These are phyloP conservation scores for Rhegmatorhina hoffmannsi DNA, from an alignment of 2,113 vertebrate species.

Conservation along the genomic window DNA sequence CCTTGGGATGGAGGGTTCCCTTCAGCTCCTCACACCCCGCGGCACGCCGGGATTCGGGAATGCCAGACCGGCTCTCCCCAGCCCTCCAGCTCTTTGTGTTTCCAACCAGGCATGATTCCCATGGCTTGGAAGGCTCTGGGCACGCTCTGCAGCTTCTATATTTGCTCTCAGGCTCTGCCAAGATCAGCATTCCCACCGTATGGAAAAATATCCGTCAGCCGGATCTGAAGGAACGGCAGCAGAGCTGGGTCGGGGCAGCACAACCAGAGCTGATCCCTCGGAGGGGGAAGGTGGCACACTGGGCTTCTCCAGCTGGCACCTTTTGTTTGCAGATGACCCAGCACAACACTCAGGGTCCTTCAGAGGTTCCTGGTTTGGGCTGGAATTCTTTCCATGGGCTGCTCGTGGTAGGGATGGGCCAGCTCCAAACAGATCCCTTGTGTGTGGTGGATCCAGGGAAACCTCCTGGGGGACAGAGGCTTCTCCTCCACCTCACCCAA, in stretches of 20 bases:
- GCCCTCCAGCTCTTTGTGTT: conserved; percentile 14
- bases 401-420: neutral
- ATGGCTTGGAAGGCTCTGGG: conserved; percentile 55
- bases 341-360: neutral
- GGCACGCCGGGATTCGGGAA: neutral
- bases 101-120: conserved; percentile 46
- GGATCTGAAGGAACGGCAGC: conserved; percentile 56
- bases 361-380: neutral
- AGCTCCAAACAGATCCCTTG: neutral
- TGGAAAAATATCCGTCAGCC: conserved; percentile 61
- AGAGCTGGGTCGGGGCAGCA: conserved; percentile 43
- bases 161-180: conserved; percentile 48
- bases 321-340: neutral
- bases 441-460: neutral
- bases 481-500: neutral
- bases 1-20: conserved; percentile 34
- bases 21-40: neutral
- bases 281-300: neutral
- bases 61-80: conserved; percentile 11
- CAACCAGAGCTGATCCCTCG: neutral
- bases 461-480: neutral
- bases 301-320: conserved; percentile 32
- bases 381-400: neutral
- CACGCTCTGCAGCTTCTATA: conserved; percentile 50
- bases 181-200: conserved; percentile 39